These are phyloP conservation scores for Neolamprologus devosi DNA, from an alignment of 2,113 vertebrate species.

Conservation along the genomic window DNA sequence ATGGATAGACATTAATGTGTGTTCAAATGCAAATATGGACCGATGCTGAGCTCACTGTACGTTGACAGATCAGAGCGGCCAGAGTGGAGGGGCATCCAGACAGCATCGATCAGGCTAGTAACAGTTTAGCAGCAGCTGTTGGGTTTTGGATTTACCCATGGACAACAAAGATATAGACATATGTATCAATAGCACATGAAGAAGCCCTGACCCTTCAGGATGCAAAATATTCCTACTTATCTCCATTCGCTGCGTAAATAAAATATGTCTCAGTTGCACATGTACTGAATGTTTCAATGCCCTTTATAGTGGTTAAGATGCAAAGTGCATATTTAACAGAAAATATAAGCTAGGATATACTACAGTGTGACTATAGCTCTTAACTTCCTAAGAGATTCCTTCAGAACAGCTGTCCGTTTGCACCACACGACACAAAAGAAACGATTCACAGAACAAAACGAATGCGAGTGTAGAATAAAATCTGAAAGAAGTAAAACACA, in stretches of 20 bases:
- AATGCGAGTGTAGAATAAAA: neutral
- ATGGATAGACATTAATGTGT: slow-evolving; percentile 24
- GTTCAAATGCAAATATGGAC: slow-evolving; percentile 8
- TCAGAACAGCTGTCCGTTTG: slow-evolving; percentile 27
- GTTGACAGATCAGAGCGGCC: slow-evolving; percentile 21
- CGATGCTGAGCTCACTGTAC: slow-evolving; percentile 41
- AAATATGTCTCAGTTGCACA: slow-evolving; percentile 59
- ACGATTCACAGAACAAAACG: slow-evolving; percentile 44
- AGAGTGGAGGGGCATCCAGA: slow-evolving; percentile 27
- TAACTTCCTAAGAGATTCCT: slow-evolving; percentile 41
- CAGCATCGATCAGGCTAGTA: slow-evolving; percentile 46
- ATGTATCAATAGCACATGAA: slow-evolving; percentile 49
- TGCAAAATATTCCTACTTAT: slow-evolving; percentile 36
- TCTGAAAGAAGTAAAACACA: neutral
- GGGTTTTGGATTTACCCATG: slow-evolving; percentile 58
- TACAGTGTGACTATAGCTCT: slow-evolving; percentile 62
- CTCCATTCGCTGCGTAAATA: slow-evolving; percentile 44
- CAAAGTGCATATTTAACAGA: slow-evolving; percentile 73
- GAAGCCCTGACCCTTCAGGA: slow-evolving; percentile 48
- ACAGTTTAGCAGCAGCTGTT: slow-evolving; percentile 69
- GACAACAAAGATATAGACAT: slow-evolving; percentile 55
- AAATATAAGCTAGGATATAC: slow-evolving; percentile 52
- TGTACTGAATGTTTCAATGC: slow-evolving; percentile 73
- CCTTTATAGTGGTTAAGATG: slow-evolving; percentile 76
- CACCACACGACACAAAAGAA: slow-evolving; percentile 24